phyloP scores from a whole-genome alignment of 2,113 vertebrate genomes.

The Motacilla tschutschensis region DNA sequence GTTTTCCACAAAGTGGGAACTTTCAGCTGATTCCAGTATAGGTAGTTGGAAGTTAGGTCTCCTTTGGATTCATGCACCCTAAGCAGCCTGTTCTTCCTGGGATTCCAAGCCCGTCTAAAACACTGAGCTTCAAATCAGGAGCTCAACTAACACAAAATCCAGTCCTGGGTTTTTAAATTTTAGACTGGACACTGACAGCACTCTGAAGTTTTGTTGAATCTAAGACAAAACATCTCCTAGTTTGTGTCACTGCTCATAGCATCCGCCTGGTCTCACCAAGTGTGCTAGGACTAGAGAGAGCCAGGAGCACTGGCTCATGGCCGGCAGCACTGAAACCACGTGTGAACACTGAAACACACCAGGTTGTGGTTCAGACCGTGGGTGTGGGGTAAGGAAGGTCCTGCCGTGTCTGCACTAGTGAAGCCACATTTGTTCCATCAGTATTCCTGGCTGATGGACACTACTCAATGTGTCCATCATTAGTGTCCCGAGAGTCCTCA shows the following conservation, averaged over 20 bases:
- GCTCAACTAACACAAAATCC: background rate
- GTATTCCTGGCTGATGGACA: background rate
- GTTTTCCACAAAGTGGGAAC: background rate
- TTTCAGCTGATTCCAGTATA: background rate
- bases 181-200: background rate
- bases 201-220: background rate
- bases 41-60: background rate
- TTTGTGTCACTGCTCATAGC: background rate
- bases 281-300: background rate
- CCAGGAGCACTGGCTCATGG: background rate
- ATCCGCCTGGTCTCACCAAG: background rate
- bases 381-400: background rate
- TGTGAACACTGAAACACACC: rapidly evolving
- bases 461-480: background rate
- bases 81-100: background rate
- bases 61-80: background rate
- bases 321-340: background rate
- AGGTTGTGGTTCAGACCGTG: background rate
- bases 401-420: background rate
- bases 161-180: background rate
- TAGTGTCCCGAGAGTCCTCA: background rate
- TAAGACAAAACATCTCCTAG: background rate
- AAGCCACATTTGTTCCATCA: background rate
- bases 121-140: background rate
- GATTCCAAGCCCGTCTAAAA: background rate